Evolutionary conservation across 2,888 invertebrate species (phyloP).

Genomic region (Sicus ferrugineus): DNA sequence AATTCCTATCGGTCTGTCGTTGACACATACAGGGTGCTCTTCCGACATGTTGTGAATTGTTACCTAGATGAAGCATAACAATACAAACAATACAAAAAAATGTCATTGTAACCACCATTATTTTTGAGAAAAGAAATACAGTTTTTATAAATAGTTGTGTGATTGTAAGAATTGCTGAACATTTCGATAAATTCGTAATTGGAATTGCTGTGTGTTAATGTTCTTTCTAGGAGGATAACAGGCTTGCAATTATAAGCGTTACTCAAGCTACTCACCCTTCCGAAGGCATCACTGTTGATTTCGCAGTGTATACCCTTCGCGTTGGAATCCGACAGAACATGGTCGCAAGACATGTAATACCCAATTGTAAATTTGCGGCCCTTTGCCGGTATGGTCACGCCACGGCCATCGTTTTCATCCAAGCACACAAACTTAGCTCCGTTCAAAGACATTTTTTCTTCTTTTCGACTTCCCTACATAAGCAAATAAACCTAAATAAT

Average conservation of each 20-base stretch:
- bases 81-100: too few relatives aligned
- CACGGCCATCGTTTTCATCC: constrained; percentile 42
- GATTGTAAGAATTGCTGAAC: too few relatives aligned
- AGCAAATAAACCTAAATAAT: constrained; percentile 26
- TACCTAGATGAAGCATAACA: constrained; percentile 47
- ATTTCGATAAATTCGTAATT: too few relatives aligned
- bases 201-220: too few relatives aligned
- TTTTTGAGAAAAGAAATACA: too few relatives aligned
- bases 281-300: constrained; percentile 60
- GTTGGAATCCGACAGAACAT: constrained; percentile 50
- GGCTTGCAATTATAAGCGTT: too few relatives aligned
- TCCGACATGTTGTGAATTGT: constrained; percentile 55
- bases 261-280: constrained; percentile 54
- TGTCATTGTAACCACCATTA: not conserved
- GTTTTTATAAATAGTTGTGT: too few relatives aligned
- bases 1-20: constrained; percentile 49
- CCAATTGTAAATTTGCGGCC: constrained; percentile 59
- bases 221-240: too few relatives aligned
- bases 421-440: constrained; percentile 57
- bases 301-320: constrained; percentile 57
- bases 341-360: constrained; percentile 56
- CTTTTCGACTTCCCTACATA: constrained; percentile 27
- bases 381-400: constrained; percentile 46
- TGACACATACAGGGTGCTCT: constrained; percentile 51
- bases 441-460: constrained; percentile 54